Percentiles rank a stretch among this genome's conserved stretches.
Conservation (phyloP, 1,140 invertebrate species). For the Lerema accius region DNA sequence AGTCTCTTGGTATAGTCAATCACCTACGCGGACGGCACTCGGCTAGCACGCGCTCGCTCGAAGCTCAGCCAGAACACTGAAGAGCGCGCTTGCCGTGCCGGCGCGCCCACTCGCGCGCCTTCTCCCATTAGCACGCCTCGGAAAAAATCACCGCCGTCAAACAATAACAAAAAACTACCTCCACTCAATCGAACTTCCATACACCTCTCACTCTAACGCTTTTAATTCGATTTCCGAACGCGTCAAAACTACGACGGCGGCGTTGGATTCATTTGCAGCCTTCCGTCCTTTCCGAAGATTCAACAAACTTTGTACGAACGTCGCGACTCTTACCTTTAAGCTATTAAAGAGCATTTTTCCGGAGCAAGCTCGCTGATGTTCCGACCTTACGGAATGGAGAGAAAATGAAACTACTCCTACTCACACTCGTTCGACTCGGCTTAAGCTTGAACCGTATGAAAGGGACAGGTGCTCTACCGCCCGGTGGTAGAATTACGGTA, state of each 20-base stretch:
- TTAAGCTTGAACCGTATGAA: conserved; percentile 79
- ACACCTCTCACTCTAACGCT: conserved; percentile 79
- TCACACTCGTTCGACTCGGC: conserved; percentile 79
- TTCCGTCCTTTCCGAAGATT: conserved; percentile 66
- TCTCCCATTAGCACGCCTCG: conserved; percentile 81
- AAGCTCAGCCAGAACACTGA: conserved; percentile 81
- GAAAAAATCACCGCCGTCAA: conserved; percentile 76
- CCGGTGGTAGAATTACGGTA: conserved; percentile 80
- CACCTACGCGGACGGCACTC: conserved; percentile 54
- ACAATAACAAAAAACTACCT: conserved; percentile 80
- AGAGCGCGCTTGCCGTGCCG: conserved; percentile 77
- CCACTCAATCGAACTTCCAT: conserved; percentile 66
- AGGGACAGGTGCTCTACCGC: conserved; percentile 80
- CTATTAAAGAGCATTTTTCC: conserved; percentile 41
- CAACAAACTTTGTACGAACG: conserved; percentile 15
- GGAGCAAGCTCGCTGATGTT: conserved; percentile 27
- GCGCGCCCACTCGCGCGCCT: conserved; percentile 79
- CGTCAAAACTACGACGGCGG: conserved; percentile 76
- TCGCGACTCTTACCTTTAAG: conserved; percentile 20
- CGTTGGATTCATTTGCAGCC: conserved; percentile 75
- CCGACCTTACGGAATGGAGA: conserved; percentile 42
- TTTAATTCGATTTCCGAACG: conserved; percentile 81
- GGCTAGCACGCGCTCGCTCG: conserved; percentile 73
- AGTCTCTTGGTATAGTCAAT: conserved; percentile 32
- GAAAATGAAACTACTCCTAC: conserved; percentile 75